These are phyloP conservation scores for Agrilus cyanescens DNA, from an alignment of 2,888 invertebrate genomes.

Conservation along the genomic window DNA sequence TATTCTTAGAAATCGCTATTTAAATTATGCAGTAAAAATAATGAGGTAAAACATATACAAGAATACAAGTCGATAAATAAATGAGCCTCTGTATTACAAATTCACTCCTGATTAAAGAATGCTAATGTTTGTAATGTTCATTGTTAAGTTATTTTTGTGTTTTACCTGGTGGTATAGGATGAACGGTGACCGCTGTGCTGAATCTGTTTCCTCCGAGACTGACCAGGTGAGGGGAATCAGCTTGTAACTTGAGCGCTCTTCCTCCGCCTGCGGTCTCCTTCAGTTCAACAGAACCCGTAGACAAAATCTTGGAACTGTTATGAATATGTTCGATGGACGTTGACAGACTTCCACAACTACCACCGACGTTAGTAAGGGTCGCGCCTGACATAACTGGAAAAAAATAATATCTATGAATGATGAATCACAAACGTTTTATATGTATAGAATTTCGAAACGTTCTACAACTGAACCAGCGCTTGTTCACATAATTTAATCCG, in stretches of 20 bases:
- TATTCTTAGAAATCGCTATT: too few relatives aligned
- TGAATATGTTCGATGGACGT: background rate
- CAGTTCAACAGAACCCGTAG: conserved; percentile 21
- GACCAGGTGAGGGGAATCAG: conserved; percentile 82
- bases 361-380: conserved; percentile 8
- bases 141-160: too few relatives aligned
- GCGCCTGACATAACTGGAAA: conserved; percentile 21
- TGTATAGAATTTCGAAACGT: background rate
- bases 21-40: too few relatives aligned
- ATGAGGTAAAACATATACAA: too few relatives aligned
- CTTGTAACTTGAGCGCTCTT: conserved; percentile 51
- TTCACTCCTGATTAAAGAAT: too few relatives aligned
- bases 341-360: too few relatives aligned
- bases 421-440: conserved; percentile 1
- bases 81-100: too few relatives aligned
- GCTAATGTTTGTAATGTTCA: too few relatives aligned
- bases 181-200: conserved; percentile 84
- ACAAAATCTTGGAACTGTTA: conserved; percentile 1
- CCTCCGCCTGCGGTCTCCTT: conserved; percentile 31
- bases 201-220: conserved; percentile 82
- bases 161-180: conserved; percentile 78
- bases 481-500: too few relatives aligned
- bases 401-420: conserved; percentile 1
- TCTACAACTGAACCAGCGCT: background rate
- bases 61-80: too few relatives aligned